A percentile compares a stretch with the other conserved stretches of the same genome.
phyloP scores from a whole-genome alignment of 2,888 invertebrate species.

The Philhelius pedissequus region DNA sequence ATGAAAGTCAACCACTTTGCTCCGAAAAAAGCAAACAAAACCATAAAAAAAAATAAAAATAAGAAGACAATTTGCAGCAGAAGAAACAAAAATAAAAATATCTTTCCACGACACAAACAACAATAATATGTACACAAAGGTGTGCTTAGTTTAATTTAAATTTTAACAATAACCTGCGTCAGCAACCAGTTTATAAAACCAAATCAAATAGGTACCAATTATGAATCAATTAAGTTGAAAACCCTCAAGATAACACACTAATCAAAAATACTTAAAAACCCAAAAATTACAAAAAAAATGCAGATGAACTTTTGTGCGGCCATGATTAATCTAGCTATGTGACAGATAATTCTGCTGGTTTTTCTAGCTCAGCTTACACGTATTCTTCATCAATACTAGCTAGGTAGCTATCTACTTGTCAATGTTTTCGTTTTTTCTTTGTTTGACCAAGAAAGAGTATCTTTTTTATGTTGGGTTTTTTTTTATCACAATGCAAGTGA shows the following conservation, averaged over 20 bases:
- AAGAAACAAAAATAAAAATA: neutral
- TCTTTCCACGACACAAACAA: slow-evolving; percentile 29
- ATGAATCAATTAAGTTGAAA: slow-evolving; percentile 19
- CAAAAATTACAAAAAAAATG: neutral
- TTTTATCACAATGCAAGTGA: slow-evolving; percentile 39
- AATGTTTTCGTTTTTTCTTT: slow-evolving; percentile 24
- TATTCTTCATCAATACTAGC: neutral
- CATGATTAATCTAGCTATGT: slow-evolving; percentile 37
- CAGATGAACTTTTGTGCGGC: slow-evolving; percentile 24
- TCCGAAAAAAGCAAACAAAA: slow-evolving; percentile 3
- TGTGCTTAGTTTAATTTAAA: neutral
- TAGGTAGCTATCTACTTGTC: neutral
- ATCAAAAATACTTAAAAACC: neutral
- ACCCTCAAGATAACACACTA: neutral
- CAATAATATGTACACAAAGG: slow-evolving; percentile 21
- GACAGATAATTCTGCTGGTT: slow-evolving; percentile 16
- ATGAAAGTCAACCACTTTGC: slow-evolving; percentile 34
- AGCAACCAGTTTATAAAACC: neutral
- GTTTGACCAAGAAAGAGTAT: slow-evolving; percentile 13
- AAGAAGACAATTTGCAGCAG: neutral
- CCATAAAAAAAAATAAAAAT: too few species aligned
- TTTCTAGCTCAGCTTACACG: neutral
- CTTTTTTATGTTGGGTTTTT: neutral
- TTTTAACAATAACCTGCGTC: neutral
- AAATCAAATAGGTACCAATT: slow-evolving; percentile 31